These are phyloP conservation scores for Reticulitermes lucifugus DNA, from an alignment of 2,888 invertebrate genomes.

Conservation along the genomic window DNA sequence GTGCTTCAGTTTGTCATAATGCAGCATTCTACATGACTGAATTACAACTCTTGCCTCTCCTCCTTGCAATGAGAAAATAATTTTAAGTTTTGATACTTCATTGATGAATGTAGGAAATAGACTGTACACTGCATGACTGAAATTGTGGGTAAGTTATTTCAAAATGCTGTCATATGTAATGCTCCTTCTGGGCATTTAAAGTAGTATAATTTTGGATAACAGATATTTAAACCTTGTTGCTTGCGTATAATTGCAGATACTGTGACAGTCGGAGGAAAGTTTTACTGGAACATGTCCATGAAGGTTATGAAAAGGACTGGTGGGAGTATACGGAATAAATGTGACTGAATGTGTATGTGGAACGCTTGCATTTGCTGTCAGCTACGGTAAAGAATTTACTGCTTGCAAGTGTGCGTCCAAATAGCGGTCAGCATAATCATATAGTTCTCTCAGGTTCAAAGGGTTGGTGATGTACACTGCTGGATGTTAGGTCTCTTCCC, in stretches of 20 bases:
- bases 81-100: no score
- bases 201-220: no score
- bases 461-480: background rate
- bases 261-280: slow-evolving; percentile 97
- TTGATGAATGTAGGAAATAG: no score
- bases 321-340: slow-evolving; percentile 94
- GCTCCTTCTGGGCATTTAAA: no score
- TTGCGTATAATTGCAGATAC: slow-evolving; percentile 75
- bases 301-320: slow-evolving; percentile 98
- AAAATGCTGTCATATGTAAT: no score
- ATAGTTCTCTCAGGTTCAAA: slow-evolving; percentile 17
- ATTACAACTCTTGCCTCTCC: no score
- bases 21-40: no score
- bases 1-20: no score
- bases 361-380: slow-evolving; percentile 36
- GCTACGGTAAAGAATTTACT: slow-evolving; percentile 30
- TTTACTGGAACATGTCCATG: slow-evolving; percentile 96
- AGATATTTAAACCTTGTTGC: slow-evolving; percentile 53
- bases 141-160: no score
- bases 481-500: slow-evolving; percentile 26
- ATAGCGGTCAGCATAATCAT: slow-evolving; percentile 16
- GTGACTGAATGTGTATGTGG: slow-evolving; percentile 31
- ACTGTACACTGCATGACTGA: no score
- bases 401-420: slow-evolving; percentile 36
- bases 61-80: no score